Base-by-base conservation (phyloP, 35 echinoderm and acorn worm genomes). In the Apostichopus parvimensis region DNA sequence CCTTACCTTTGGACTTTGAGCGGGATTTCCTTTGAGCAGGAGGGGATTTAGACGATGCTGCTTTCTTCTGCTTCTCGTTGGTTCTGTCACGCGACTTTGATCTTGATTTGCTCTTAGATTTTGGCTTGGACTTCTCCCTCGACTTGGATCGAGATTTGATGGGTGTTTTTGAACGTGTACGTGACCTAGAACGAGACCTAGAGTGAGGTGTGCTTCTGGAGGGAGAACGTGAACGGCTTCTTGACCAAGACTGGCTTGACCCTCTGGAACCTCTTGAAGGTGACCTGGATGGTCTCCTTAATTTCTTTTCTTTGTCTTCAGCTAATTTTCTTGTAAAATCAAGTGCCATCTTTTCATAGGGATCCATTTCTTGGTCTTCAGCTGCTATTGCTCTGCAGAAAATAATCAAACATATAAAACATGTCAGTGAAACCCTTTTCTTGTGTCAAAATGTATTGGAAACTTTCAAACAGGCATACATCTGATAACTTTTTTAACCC, bases 161-260 rank as follows among this genome's bases (percentile, higher is more conserved):
- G 21, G 83, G 72, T 10, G 94, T 93, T 85, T 61, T 73, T 34
- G 62, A 59, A 72, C 86, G 83, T n/a, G 90, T 87, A 24, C 80
- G 78, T 45, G 34, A 45, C 34, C 34, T 45, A 15, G 94, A 95
- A 13, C 60, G 53, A 25, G 94, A 92, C 76, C 68, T 45, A 60
- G 76, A 56, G 22, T 52, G 83, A 57, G 95, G 92, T 70, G 90
- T 78, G 17, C 89, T 77, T 79, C 68, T 68, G 55, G 70, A 78
- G 8, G 61, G 79, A 5, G 94, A 93, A 56, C 95, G 59, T 5
- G 95, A 94, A n/a, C 95, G 77, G 59, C 78, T 78, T 24, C 92
- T 9, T 25, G 87, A 94, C 55, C 88, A 79, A 62, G 92, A 94
- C 66, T 55, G 34, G 72, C 84, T 93, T 11, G 91, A 93, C 13